A percentile compares a stretch with the other conserved stretches of the same genome.
Evolutionary conservation across 2,113 vertebrate genomes (phyloP).

Genomic region (Probosciger aterrimus): DNA sequence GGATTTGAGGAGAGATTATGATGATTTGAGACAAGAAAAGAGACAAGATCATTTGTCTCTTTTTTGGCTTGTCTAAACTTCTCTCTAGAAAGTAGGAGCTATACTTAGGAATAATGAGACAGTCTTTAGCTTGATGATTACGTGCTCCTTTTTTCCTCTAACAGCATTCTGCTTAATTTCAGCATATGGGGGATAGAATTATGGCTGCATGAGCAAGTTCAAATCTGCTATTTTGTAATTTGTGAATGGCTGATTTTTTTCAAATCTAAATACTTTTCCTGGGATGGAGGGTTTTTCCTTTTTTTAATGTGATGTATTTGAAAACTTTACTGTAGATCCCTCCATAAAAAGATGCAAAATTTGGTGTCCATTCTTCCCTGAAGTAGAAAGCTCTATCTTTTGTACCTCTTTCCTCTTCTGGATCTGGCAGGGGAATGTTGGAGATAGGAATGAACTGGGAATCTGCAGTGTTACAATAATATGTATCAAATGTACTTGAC

Average conservation of each 20-base stretch:
- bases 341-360: not conserved
- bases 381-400: not conserved
- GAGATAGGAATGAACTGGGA: not conserved
- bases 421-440: not conserved
- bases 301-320: not conserved
- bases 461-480: not conserved
- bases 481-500: not conserved
- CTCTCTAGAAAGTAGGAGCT: not conserved
- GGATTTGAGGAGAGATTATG: not conserved
- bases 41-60: not conserved
- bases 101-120: not conserved
- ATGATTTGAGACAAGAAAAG: not conserved
- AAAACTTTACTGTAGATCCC: not conserved
- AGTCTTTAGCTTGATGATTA: not conserved
- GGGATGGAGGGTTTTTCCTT: fast-evolving
- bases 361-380: not conserved
- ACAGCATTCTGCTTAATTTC: not conserved
- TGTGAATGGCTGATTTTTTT: not conserved
- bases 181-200: not conserved
- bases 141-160: not conserved
- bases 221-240: slow-evolving; percentile 4
- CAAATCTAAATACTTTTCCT: not conserved
- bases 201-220: not conserved
- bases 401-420: not conserved
- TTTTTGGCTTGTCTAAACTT: not conserved